These are phyloP conservation scores for Poeciliopsis infans DNA, from an alignment of 2,797 vertebrate species.

Conservation along the genomic window DNA sequence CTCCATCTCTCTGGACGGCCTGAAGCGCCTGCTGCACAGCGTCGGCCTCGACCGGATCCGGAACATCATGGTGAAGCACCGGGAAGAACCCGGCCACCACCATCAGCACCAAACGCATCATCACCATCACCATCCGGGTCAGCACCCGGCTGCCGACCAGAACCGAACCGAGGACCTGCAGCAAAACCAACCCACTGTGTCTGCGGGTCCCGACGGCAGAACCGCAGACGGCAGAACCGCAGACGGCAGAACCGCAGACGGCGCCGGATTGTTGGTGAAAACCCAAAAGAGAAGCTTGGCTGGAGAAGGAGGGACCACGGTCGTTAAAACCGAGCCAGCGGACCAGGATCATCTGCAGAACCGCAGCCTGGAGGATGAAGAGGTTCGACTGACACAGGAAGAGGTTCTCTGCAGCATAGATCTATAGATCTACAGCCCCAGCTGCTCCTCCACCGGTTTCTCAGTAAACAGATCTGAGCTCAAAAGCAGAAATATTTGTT, in stretches of 20 bases:
- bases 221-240: slow-evolving; percentile 24
- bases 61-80: slow-evolving; percentile 77
- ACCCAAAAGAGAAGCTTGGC: background rate
- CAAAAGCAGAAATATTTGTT: too few relatives aligned
- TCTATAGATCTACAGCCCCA: too few relatives aligned
- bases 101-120: background rate
- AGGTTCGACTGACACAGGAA: slow-evolving; percentile 51
- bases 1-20: slow-evolving; percentile 87
- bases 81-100: slow-evolving; percentile 38
- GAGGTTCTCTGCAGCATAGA: background rate
- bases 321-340: slow-evolving; percentile 20
- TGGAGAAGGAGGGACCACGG: background rate
- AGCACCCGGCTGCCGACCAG: slow-evolving; percentile 13
- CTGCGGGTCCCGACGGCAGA: slow-evolving; percentile 9
- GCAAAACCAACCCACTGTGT: slow-evolving; percentile 29
- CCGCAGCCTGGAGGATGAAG: slow-evolving; percentile 19
- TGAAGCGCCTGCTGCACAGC: slow-evolving; percentile 86
- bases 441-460: too few relatives aligned
- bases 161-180: slow-evolving; percentile 61
- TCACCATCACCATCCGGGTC: background rate
- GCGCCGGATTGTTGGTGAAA: slow-evolving; percentile 25
- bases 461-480: too few relatives aligned
- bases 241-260: slow-evolving; percentile 28
- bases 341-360: slow-evolving; percentile 7
- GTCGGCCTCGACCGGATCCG: slow-evolving; percentile 87